Conservation (phyloP, 2,797 vertebrate genomes). For the Characodon lateralis region DNA sequence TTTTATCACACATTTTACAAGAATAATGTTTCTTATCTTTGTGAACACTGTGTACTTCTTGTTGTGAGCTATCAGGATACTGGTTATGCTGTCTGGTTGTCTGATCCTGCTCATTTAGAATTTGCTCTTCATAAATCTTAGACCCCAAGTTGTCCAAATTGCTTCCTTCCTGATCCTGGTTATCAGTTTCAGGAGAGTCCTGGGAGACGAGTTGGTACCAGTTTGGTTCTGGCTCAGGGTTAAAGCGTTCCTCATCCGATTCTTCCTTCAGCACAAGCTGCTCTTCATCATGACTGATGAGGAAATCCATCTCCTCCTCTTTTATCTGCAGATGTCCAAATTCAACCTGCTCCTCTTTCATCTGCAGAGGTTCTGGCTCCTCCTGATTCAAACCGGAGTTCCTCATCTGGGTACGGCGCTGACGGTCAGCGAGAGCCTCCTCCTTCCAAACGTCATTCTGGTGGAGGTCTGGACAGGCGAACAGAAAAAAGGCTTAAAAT, state of each 20-base stretch:
- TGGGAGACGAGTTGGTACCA: not conserved
- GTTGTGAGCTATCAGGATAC: not conserved
- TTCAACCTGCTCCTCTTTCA: not conserved
- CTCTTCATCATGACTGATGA: not conserved
- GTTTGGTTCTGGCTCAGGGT: not conserved
- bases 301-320: constrained; percentile 2
- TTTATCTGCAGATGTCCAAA: constrained; percentile 1
- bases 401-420: not conserved
- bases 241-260: not conserved
- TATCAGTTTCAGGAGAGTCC: not conserved
- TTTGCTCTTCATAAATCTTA: not conserved
- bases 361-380: not conserved
- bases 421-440: not conserved
- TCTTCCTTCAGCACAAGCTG: not conserved
- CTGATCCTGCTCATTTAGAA: not conserved
- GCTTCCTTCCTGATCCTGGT: not conserved
- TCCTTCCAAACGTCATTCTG: constrained; percentile 1
- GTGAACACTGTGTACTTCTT: not conserved
- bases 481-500: not conserved
- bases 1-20: constrained; percentile 7
- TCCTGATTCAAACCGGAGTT: not conserved
- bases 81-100: not conserved
- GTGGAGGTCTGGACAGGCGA: not conserved
- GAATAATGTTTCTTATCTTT: constrained; percentile 1
- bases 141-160: not conserved